phyloP scores from a whole-genome alignment of 2,888 invertebrate species.

The Pyralis farinalis region DNA sequence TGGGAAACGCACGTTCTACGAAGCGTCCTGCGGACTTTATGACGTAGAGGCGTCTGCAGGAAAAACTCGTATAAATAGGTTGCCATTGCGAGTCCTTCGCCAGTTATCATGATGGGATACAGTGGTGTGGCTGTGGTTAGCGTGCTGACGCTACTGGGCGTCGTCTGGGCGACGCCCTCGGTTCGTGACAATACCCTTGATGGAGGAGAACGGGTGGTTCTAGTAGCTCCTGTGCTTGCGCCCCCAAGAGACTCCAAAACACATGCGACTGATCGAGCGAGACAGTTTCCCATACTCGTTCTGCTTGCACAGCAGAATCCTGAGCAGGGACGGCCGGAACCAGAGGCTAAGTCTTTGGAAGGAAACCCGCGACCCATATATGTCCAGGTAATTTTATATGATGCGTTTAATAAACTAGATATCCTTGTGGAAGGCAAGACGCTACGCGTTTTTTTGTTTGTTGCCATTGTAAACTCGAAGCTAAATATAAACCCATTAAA shows the following conservation, averaged over 20 bases:
- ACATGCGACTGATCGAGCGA: slow-evolving; percentile 53
- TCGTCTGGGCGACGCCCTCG: slow-evolving; percentile 38
- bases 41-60: slow-evolving; percentile 51
- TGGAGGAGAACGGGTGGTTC: slow-evolving; percentile 52
- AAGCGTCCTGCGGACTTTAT: slow-evolving; percentile 42
- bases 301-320: slow-evolving; percentile 49
- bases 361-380: slow-evolving; percentile 56
- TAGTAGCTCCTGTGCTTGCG: slow-evolving; percentile 65
- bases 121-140: slow-evolving; percentile 49
- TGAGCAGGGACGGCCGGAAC: slow-evolving; percentile 34
- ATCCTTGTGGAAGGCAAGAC: background rate
- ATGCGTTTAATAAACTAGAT: background rate
- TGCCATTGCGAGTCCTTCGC: slow-evolving; percentile 53
- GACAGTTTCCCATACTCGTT: slow-evolving; percentile 68
- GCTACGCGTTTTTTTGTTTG: slow-evolving; percentile 5
- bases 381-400: slow-evolving; percentile 51
- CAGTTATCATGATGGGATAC: slow-evolving; percentile 69
- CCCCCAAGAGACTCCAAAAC: slow-evolving; percentile 60
- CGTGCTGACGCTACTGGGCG: slow-evolving; percentile 47
- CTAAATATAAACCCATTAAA: slow-evolving; percentile 7
- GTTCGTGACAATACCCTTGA: slow-evolving; percentile 58
- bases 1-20: slow-evolving; percentile 43
- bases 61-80: slow-evolving; percentile 72
- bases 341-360: slow-evolving; percentile 54
- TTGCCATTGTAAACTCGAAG: slow-evolving; percentile 4